phyloP scores from a whole-genome alignment of 2,797 vertebrate species.

The Microctenopoma steveboyesi region DNA sequence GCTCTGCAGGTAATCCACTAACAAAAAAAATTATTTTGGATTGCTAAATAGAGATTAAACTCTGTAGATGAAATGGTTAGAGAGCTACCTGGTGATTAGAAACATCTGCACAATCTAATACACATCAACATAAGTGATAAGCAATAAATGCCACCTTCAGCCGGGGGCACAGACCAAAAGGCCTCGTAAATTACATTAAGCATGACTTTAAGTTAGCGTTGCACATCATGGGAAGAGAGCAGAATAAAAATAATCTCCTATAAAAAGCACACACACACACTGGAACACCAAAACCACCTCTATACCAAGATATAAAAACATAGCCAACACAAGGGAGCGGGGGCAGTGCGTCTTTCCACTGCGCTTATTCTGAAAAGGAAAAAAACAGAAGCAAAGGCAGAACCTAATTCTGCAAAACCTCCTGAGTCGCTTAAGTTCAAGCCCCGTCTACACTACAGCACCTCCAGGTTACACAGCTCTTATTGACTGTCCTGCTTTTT shows the following conservation, averaged over 20 bases:
- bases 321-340: background rate
- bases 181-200: background rate
- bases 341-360: background rate
- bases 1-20: background rate
- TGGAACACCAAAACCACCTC: background rate
- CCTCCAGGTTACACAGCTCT: background rate
- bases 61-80: constrained; percentile 5
- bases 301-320: background rate
- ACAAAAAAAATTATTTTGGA: constrained; percentile 4
- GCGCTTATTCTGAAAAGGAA: constrained; percentile 13
- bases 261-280: background rate
- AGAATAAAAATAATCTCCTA: background rate
- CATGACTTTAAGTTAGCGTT: background rate
- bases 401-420: constrained; percentile 1
- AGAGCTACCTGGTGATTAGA: constrained; percentile 32
- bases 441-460: background rate
- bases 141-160: constrained; percentile 26
- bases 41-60: constrained; percentile 8
- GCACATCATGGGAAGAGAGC: background rate
- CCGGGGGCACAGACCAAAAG: background rate
- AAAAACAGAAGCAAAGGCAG: background rate
- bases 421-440: background rate
- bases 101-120: constrained; percentile 11
- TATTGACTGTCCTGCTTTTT: constrained; percentile 11
- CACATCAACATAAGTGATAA: background rate